Percentiles rank a stretch among this genome's conserved stretches.
phyloP scores from a whole-genome alignment of 2,113 vertebrate genomes.

The Gallinago jamesoni region DNA sequence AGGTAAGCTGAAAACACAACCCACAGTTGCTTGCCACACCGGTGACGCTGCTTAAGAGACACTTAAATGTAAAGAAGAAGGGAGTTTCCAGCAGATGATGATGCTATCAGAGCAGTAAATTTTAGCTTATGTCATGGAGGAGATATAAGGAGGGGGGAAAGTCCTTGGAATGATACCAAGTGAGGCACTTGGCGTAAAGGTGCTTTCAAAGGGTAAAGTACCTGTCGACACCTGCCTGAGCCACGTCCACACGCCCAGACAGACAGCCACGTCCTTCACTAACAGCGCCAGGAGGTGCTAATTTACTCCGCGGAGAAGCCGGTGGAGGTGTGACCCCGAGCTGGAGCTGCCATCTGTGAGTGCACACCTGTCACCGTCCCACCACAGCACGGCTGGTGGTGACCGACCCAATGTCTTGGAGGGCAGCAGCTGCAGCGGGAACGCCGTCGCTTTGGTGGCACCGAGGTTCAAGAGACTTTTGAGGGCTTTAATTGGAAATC shows the following conservation, averaged over 20 bases:
- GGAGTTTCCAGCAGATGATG: background rate
- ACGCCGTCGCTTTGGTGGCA: background rate
- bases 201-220: background rate
- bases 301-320: background rate
- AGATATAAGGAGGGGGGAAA: background rate
- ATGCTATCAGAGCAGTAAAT: background rate
- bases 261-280: background rate
- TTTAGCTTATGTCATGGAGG: background rate
- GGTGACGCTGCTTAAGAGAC: background rate
- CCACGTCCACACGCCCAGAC: fast-evolving
- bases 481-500: background rate
- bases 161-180: background rate
- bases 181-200: background rate
- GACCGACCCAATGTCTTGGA: fast-evolving
- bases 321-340: background rate
- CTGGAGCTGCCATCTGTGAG: background rate
- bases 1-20: background rate
- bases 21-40: background rate
- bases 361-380: background rate
- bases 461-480: background rate
- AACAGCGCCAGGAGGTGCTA: fast-evolving
- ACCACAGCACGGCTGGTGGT: background rate
- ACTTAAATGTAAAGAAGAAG: background rate
- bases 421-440: background rate
- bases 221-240: background rate